Evolutionary conservation across 1,140 invertebrate species (phyloP).

Genomic region (Akabosia matsudoensis): DNA sequence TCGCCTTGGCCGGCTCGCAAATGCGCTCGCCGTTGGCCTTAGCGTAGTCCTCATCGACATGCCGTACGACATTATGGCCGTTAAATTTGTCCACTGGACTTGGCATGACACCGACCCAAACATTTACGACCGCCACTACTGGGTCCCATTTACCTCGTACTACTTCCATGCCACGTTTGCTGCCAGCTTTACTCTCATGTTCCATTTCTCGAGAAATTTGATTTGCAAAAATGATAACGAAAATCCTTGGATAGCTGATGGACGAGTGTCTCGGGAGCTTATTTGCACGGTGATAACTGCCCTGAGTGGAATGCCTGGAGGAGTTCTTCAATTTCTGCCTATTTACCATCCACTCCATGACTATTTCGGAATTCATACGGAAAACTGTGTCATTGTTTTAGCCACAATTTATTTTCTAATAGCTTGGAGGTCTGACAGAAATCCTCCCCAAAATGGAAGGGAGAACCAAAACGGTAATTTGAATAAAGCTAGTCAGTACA

Average conservation of each 20-base stretch:
- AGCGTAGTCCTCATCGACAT: constrained; percentile 69
- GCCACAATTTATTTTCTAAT: constrained; percentile 59
- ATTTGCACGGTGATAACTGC: constrained; percentile 58
- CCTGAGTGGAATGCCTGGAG: constrained; percentile 66
- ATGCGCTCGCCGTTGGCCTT: constrained; percentile 73
- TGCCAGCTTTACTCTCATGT: constrained; percentile 66
- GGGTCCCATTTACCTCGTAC: constrained; percentile 73
- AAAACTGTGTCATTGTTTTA: constrained; percentile 65
- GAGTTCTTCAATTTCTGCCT: constrained; percentile 66
- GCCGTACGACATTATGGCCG: constrained; percentile 74
- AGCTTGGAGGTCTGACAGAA: constrained; percentile 58
- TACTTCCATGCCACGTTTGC: constrained; percentile 76
- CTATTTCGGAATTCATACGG: constrained; percentile 63
- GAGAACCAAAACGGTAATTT: neutral
- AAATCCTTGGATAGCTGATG: constrained; percentile 56
- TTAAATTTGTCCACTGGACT: constrained; percentile 78
- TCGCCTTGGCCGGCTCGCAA: constrained; percentile 63
- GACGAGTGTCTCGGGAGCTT: constrained; percentile 60
- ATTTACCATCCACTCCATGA: constrained; percentile 75
- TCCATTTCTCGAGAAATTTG: constrained; percentile 59
- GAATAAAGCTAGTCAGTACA: neutral
- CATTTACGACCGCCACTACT: constrained; percentile 72
- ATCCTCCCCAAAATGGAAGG: constrained; percentile 38
- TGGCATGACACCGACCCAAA: constrained; percentile 84
- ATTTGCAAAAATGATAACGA: constrained; percentile 55